These are phyloP conservation scores for Aphis craccivora DNA, from an alignment of 1,140 invertebrate species.

Conservation along the genomic window DNA sequence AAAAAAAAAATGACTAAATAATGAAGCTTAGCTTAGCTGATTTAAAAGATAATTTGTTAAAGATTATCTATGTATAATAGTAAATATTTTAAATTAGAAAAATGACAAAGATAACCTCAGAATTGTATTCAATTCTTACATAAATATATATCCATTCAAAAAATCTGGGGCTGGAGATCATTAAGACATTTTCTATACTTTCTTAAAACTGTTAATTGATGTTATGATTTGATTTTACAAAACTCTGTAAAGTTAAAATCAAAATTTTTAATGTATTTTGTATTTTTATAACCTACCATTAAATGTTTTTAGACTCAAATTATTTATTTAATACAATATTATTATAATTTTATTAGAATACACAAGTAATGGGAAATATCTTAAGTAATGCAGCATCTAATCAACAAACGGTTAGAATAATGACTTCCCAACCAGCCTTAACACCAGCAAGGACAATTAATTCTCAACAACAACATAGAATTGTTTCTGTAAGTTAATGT, in stretches of 20 bases:
- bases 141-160: neutral
- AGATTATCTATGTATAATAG: neutral
- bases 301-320: neutral
- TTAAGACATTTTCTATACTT: neutral
- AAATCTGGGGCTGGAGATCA: neutral
- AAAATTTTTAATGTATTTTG: neutral
- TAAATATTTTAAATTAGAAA: neutral
- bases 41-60: neutral
- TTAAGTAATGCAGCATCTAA: constrained; percentile 29
- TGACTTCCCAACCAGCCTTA: constrained; percentile 61
- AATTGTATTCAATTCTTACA: neutral
- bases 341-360: constrained; percentile 42
- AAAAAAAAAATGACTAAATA: neutral
- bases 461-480: constrained; percentile 62
- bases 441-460: constrained; percentile 41
- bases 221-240: neutral
- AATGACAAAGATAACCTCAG: neutral
- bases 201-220: neutral
- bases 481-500: constrained; percentile 63
- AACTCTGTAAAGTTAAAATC: neutral
- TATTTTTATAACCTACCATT: neutral
- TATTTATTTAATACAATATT: constrained; percentile 16
- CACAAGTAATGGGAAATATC: constrained; percentile 55
- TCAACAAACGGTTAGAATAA: constrained; percentile 57
- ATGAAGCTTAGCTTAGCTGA: neutral